Evolutionary conservation across 2,888 invertebrate species (phyloP), one percentile per base, ranked within the genome.

Genomic region (Norana najaformis): DNA sequence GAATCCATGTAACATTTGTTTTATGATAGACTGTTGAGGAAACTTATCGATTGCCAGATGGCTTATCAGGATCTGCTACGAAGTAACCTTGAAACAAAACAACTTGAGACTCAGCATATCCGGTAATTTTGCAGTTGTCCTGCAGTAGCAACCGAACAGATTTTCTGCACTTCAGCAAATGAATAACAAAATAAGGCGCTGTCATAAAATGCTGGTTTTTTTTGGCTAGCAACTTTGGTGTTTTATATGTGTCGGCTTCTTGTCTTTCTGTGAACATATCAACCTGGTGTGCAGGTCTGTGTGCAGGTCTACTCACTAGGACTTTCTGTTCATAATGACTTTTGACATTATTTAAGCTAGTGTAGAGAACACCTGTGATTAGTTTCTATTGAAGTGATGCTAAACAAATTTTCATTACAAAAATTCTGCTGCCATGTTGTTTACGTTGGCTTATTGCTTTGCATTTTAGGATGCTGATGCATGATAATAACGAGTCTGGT

Each of bases 51-150:
- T 30, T 90, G 69, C 37, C 90, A 90, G 88, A 20, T 35, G 39
- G n/a, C 34, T 37, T 90, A 90, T 53, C 90, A 90, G 36, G 89
- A 82, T 36, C 82, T 90, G 88, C 47, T 90, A 30, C 90, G 83
- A 89, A 36, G 39, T 47, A 85, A 53, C 41, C 35, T 90, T 13
- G 90, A 90, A 34, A 18, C 1, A 16, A 89, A 47, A n/a, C 35
- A 89, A 35, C 85, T 90, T 30, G 89, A 90, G 53, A 69, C 47
- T 53, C n/a, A 89, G 23, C 41, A 83, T 38, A n/a, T 90, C 82
- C n/a, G 47, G 89, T 90, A 37, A 69, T n/a, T 69, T n/a, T 69
- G n/a, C 69, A 69, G 69, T 69, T 30, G 41, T n/a, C 6, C 0
- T 69, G n/a, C 69, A n/a, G 69, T 69, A 41, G 41, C 8, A 41